A percentile compares a stretch with the other conserved stretches of the same genome.
Conservation (phyloP, 2,797 vertebrate genomes). For the Sebastiscus tertius region DNA sequence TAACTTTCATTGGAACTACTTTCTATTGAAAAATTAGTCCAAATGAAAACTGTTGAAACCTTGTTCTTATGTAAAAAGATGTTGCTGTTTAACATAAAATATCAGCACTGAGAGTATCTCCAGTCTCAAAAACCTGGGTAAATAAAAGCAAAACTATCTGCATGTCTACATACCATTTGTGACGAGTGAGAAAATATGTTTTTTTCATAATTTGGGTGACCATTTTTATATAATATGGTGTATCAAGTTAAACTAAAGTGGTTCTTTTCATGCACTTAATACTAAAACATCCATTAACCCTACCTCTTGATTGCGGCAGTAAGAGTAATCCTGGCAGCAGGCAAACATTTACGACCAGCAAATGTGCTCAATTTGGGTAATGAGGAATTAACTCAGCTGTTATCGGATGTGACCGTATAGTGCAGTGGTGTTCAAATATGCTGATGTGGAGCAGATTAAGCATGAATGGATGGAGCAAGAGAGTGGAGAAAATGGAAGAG, state of each 20-base stretch:
- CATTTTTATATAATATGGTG: background rate
- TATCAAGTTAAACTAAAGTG: slow-evolving; percentile 21
- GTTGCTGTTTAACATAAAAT: background rate
- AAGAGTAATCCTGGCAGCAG: slow-evolving; percentile 26
- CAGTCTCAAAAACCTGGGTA: background rate
- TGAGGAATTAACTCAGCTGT: slow-evolving; percentile 39
- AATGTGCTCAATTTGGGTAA: slow-evolving; percentile 36
- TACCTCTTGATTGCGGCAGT: slow-evolving; percentile 23
- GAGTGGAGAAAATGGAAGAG: slow-evolving; percentile 28
- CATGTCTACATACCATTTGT: slow-evolving; percentile 3
- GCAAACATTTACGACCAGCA: slow-evolving; percentile 21
- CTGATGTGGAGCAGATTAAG: slow-evolving; percentile 52
- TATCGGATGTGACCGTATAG: slow-evolving; percentile 27
- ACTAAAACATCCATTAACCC: slow-evolving; percentile 31
- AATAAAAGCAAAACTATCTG: slow-evolving; percentile 7
- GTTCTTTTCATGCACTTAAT: slow-evolving; percentile 20
- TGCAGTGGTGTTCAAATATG: slow-evolving; percentile 33
- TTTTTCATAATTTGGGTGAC: background rate
- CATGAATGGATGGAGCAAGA: slow-evolving; percentile 44
- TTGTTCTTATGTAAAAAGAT: background rate
- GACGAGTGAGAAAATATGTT: background rate
- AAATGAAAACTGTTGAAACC: background rate
- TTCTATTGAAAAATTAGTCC: background rate
- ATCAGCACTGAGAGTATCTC: background rate
- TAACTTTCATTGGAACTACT: background rate